Percentiles rank a stretch among this genome's conserved stretches.
Evolutionary conservation across 1,140 invertebrate genomes (phyloP).

Genomic region (Drosophila sucinea): DNA sequence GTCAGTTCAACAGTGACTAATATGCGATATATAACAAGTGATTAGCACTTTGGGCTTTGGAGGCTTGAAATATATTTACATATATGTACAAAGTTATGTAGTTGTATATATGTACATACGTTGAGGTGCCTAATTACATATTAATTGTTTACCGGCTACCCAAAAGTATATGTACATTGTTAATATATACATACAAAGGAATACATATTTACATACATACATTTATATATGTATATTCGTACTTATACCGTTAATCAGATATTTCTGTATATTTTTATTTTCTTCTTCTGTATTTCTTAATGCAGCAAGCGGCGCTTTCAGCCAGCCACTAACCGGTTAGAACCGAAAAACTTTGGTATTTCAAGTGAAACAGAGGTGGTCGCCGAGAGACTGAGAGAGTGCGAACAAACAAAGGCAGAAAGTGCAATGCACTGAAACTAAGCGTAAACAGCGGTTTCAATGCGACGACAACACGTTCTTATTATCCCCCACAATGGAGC

Average conservation of each 20-base stretch:
- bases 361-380: constrained; percentile 10
- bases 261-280: constrained; percentile 32
- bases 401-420: constrained; percentile 33
- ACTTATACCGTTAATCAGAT: constrained; percentile 1
- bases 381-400: not conserved
- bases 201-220: not conserved
- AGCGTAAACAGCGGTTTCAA: constrained; percentile 36
- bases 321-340: constrained; percentile 55
- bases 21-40: not conserved
- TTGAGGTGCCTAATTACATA: not conserved
- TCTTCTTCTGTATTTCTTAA: constrained; percentile 9
- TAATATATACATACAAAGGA: not conserved
- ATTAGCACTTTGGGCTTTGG: not conserved
- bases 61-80: not conserved
- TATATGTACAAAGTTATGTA: not conserved
- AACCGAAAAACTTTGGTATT: constrained; percentile 41
- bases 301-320: not conserved
- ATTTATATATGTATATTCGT: not conserved
- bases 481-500: too few relatives aligned
- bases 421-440: constrained; percentile 66
- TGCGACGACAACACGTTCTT: not conserved
- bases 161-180: not conserved
- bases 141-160: not conserved
- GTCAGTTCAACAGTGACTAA: not conserved
- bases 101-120: not conserved